Conservation (phyloP, 2,797 vertebrate species). For the Myotis findleyi region DNA sequence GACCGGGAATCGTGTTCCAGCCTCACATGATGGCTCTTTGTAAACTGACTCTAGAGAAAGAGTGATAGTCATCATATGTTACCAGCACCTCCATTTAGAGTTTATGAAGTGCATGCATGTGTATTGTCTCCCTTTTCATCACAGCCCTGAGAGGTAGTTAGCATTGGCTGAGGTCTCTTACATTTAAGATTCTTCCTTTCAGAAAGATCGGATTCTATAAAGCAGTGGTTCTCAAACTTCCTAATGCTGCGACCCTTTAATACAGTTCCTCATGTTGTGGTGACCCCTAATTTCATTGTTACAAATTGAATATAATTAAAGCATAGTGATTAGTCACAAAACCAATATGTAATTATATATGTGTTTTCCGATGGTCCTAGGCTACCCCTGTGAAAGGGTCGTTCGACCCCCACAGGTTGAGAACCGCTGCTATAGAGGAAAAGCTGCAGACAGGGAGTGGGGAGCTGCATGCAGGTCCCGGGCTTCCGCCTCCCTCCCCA, state of each 20-base stretch:
- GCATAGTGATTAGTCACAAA: too few relatives aligned
- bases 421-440: not conserved
- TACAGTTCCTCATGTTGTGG: too few relatives aligned
- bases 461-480: not conserved
- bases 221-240: not conserved
- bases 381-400: too few relatives aligned
- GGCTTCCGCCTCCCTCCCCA: not conserved
- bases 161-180: not conserved
- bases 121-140: conserved; percentile 10
- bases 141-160: not conserved
- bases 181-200: conserved; percentile 2
- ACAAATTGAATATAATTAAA: too few relatives aligned
- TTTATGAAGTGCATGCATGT: not conserved
- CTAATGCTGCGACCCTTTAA: too few relatives aligned
- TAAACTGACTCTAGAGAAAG: conserved; percentile 8
- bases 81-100: not conserved
- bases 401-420: too few relatives aligned
- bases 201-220: not conserved
- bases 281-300: too few relatives aligned
- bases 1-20: rapidly evolving
- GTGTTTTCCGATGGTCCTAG: too few relatives aligned
- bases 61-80: not conserved
- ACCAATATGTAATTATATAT: too few relatives aligned
- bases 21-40: not conserved
- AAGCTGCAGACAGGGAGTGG: not conserved